phyloP scores from a whole-genome alignment of 2,797 vertebrate species.

The Vultur gryphus region DNA sequence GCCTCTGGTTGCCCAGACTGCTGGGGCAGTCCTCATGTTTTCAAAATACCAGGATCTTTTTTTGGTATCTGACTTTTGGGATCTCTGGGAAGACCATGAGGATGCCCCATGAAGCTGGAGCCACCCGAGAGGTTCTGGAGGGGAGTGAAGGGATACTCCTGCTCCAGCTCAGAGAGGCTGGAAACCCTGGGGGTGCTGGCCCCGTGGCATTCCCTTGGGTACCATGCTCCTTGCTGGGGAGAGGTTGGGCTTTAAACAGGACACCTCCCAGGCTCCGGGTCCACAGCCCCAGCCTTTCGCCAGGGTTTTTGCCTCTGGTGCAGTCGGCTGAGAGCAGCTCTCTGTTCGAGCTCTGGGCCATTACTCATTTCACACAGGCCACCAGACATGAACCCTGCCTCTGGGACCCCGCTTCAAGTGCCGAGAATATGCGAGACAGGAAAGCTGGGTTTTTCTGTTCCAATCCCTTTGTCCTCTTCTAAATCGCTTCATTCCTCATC shows the following conservation, averaged over 20 bases:
- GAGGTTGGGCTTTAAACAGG: background rate
- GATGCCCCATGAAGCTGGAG: background rate
- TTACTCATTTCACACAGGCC: rapidly evolving
- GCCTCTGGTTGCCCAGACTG: background rate
- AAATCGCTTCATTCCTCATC: background rate
- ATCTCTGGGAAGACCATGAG: background rate
- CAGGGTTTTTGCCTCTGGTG: background rate
- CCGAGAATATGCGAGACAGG: too few species aligned
- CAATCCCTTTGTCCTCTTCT: background rate
- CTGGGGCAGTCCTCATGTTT: background rate
- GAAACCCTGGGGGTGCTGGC: too few species aligned
- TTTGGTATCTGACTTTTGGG: background rate
- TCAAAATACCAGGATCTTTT: rapidly evolving
- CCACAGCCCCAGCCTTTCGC: background rate
- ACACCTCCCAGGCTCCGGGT: background rate
- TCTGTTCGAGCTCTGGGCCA: rapidly evolving
- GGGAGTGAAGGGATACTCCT: rapidly evolving
- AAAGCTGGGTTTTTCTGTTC: background rate
- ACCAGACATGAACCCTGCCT: rapidly evolving
- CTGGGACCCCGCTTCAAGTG: background rate
- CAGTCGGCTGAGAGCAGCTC: background rate
- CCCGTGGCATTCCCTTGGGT: too few species aligned
- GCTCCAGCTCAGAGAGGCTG: background rate
- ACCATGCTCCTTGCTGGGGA: background rate
- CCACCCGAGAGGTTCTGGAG: background rate